These are phyloP conservation scores for Elachura formosa DNA, from an alignment of 2,113 vertebrate genomes.

Conservation along the genomic window DNA sequence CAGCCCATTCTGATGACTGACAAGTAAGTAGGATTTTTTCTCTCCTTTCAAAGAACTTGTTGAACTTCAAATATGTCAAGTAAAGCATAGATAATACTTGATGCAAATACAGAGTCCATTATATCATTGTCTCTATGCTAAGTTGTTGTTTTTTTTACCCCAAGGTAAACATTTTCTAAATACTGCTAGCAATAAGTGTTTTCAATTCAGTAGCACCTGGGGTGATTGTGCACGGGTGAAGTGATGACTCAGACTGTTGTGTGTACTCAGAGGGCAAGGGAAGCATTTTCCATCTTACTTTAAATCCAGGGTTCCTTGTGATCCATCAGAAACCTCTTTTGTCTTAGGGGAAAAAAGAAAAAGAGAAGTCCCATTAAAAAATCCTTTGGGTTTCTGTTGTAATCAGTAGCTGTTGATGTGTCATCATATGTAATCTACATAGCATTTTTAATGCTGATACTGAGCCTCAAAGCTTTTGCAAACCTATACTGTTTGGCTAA, in stretches of 20 bases:
- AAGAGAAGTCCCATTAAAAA: neutral
- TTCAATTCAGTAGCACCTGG: neutral
- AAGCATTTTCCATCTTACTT: neutral
- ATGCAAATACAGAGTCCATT: neutral
- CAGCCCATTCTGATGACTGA: conserved; percentile 94
- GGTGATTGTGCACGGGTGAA: neutral
- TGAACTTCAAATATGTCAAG: neutral
- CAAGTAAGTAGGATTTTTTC: conserved; percentile 73
- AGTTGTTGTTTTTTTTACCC: neutral
- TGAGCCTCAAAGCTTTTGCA: neutral
- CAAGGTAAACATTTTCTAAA: neutral
- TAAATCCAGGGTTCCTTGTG: neutral
- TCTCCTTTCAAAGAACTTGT: neutral
- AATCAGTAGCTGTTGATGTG: neutral
- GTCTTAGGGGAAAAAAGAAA: neutral
- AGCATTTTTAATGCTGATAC: neutral
- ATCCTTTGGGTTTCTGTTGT: neutral
- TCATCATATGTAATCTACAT: neutral
- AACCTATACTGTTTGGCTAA: neutral
- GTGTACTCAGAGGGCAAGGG: neutral
- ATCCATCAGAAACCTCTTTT: neutral
- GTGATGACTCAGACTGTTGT: neutral
- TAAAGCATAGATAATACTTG: neutral
- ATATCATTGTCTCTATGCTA: neutral
- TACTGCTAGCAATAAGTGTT: neutral